Base-by-base conservation (phyloP, 2,113 vertebrate species). In the Willisornis vidua region DNA sequence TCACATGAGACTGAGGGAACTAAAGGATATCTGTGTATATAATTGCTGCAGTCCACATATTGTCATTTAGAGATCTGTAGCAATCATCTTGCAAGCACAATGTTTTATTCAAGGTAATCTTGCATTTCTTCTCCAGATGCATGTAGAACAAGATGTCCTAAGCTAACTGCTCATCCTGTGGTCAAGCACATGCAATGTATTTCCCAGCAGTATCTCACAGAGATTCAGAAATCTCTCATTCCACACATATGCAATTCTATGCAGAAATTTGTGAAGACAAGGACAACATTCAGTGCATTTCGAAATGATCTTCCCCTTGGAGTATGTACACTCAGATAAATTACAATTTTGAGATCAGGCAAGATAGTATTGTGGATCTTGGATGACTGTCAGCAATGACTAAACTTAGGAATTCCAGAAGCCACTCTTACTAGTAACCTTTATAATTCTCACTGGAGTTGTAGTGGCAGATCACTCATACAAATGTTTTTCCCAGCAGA, bases 381-480 rank as follows among this genome's bases (percentile, higher is more conserved):
- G 76, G 90, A 90, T 85, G 67, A 67, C 33, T 73, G 61, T 74
- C 82, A 94, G 51, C 75, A 84, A 23, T 88, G 88, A 93, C 82
- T 86, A 83, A 95, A 75, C 37, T 84, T 22, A n/a, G 76, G 79
- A 92, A 72, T 80, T 82, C 72, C 88, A 90, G 68, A 92, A 90
- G 79, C 10, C 74, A 51, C 71, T 95, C 85, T 37, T 79, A 49
- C 75, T 51, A 55, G 63, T 92, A 83, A 95, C 68, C 75, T 90
- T 90, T 88, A 24, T 23, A 93, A 88, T 18, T 92, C 88, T 88
- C 79, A 9, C 49, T 80, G 79, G 92, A 87, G 29, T 14, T 55
- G 67, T 54, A 90, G 62, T 77, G 90, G 88, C n/a, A 94, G 68
- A 92, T 92, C 37, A 67, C 78, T 89, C 80, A 89, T 0, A 87